Evolutionary conservation across 2,797 vertebrate genomes (phyloP).

Genomic region (Trachurus trachurus): DNA sequence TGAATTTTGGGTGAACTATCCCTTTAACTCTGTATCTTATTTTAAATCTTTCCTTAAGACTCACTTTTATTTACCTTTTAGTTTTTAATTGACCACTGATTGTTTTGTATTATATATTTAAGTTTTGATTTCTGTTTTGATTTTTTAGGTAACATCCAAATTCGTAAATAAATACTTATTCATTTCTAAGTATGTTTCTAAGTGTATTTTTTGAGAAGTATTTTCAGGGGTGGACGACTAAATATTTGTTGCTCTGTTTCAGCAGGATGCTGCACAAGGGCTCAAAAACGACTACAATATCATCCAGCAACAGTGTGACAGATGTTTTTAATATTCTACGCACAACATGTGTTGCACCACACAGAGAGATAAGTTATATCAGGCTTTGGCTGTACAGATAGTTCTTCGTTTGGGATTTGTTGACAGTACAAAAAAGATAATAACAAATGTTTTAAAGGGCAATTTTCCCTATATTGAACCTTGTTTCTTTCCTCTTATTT

Average conservation of each 20-base stretch:
- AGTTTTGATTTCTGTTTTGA: too few relatives aligned
- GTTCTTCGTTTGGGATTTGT: not conserved
- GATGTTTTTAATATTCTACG: not conserved
- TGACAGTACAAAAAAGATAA: not conserved
- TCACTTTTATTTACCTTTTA: too few relatives aligned
- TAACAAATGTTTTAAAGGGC: not conserved
- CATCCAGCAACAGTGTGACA: not conserved
- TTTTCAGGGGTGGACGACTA: not conserved
- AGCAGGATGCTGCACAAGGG: not conserved
- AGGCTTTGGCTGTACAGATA: not conserved
- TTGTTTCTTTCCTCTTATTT: too few relatives aligned
- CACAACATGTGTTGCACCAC: not conserved
- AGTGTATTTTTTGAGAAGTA: too few relatives aligned
- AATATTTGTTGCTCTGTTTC: not conserved
- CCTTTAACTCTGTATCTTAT: too few relatives aligned
- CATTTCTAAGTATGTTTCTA: too few relatives aligned
- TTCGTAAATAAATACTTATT: too few relatives aligned
- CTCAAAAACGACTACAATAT: not conserved
- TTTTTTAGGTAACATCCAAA: too few relatives aligned
- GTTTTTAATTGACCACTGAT: too few relatives aligned
- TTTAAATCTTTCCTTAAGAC: too few relatives aligned
- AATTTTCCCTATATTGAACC: not conserved
- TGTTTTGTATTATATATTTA: too few relatives aligned
- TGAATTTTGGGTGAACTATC: too few relatives aligned
- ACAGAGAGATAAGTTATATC: not conserved